These are phyloP conservation scores for Antigone vipio DNA, from an alignment of 2,113 vertebrate species.

Conservation along the genomic window DNA sequence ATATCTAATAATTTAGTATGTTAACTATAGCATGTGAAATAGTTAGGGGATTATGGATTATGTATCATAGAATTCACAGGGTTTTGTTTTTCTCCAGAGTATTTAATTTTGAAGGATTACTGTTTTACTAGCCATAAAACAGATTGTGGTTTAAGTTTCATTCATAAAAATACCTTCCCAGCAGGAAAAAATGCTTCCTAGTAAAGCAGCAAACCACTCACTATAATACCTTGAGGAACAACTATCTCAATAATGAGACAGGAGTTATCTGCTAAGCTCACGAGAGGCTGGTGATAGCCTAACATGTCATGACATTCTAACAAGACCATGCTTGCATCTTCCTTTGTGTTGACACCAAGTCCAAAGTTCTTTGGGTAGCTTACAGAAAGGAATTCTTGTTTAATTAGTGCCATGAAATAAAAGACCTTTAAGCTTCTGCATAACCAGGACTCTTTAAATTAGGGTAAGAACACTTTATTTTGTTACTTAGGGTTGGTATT, in stretches of 20 bases:
- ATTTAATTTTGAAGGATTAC: neutral
- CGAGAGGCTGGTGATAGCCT: neutral
- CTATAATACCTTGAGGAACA: neutral
- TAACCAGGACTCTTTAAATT: neutral
- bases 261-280: neutral
- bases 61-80: neutral
- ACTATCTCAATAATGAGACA: neutral
- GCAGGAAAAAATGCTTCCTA: neutral
- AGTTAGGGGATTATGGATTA: neutral
- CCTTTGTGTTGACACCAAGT: neutral
- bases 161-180: neutral
- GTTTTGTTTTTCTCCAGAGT: neutral
- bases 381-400: neutral
- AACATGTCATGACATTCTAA: neutral
- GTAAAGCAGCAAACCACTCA: neutral
- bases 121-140: neutral
- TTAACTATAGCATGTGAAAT: neutral
- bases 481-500: neutral
- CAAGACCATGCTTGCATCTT: neutral
- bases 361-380: neutral
- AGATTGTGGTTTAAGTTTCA: neutral
- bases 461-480: neutral
- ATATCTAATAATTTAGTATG: neutral
- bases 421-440: neutral
- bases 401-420: neutral